A percentile compares a stretch with the other conserved stretches of the same genome.
Conservation (phyloP, 2,113 vertebrate species). For the Pluvianellus socialis region DNA sequence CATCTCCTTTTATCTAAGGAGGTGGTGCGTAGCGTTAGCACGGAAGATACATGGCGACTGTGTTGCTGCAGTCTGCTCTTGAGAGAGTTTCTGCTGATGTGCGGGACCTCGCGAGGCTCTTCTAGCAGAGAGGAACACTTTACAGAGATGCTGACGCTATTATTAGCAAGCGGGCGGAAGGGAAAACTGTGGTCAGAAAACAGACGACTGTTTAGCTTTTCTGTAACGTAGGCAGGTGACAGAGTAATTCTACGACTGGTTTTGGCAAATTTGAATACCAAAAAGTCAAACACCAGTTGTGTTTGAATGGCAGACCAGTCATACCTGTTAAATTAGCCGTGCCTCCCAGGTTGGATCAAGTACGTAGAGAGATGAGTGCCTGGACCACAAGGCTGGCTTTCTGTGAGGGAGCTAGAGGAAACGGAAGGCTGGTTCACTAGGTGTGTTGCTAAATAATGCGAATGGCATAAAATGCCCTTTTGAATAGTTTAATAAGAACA, state of each 20-base stretch:
- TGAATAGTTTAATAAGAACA: not conserved
- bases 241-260: fast-evolving
- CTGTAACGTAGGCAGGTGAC: not conserved
- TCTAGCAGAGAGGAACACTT: not conserved
- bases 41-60: not conserved
- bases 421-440: not conserved
- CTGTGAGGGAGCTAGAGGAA: not conserved
- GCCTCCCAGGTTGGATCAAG: not conserved
- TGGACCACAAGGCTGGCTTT: not conserved
- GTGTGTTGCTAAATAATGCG: not conserved
- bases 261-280: not conserved
- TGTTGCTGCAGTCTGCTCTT: not conserved
- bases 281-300: not conserved
- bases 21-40: not conserved
- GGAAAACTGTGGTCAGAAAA: not conserved
- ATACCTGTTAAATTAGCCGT: not conserved
- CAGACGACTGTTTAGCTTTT: not conserved
- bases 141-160: not conserved
- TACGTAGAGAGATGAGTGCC: fast-evolving
- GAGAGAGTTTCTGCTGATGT: not conserved
- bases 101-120: not conserved
- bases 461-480: not conserved
- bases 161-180: not conserved
- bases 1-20: not conserved
- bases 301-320: not conserved